Percentiles rank a stretch among this genome's conserved stretches.
These are phyloP conservation scores for Aspidiotus rigidus DNA, from an alignment of 2,888 invertebrate genomes.

Conservation along the genomic window DNA sequence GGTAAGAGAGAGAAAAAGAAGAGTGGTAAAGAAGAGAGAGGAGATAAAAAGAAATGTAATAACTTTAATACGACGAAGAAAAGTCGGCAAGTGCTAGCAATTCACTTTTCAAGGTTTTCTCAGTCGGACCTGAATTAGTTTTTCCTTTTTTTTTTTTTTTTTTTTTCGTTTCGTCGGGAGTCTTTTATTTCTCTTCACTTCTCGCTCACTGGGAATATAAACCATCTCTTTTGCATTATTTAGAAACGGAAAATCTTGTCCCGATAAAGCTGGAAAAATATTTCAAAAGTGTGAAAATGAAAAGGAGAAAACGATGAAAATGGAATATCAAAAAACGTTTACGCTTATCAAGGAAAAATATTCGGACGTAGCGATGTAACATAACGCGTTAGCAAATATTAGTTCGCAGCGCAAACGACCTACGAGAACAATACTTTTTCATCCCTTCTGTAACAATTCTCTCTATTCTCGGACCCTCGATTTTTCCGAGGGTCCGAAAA, in stretches of 20 bases:
- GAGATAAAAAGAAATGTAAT: slow-evolving; percentile 31
- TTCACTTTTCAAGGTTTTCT: slow-evolving; percentile 30
- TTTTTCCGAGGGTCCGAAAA: too few species aligned
- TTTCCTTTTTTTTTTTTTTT: slow-evolving; percentile 9
- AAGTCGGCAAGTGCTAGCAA: slow-evolving; percentile 29
- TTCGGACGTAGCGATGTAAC: too few species aligned
- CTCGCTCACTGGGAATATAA: neutral
- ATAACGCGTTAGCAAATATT: too few species aligned
- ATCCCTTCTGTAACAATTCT: too few species aligned
- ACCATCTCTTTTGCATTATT: neutral
- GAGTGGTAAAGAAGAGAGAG: slow-evolving; percentile 5
- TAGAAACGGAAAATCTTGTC: neutral
- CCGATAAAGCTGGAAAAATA: slow-evolving; percentile 4
- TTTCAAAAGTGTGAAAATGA: neutral
- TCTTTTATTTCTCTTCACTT: neutral
- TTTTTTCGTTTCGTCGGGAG: slow-evolving; percentile 18
- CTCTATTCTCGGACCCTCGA: too few species aligned
- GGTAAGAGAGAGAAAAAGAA: slow-evolving; percentile 10
- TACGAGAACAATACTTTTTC: too few species aligned
- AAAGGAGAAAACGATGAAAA: too few species aligned
- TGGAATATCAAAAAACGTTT: too few species aligned
- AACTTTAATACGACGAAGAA: slow-evolving; percentile 30
- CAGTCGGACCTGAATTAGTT: slow-evolving; percentile 30
- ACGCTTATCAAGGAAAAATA: too few species aligned
- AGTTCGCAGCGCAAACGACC: too few species aligned